These are phyloP conservation scores for Cnemophilus loriae DNA, from an alignment of 2,113 vertebrate species.

Conservation along the genomic window DNA sequence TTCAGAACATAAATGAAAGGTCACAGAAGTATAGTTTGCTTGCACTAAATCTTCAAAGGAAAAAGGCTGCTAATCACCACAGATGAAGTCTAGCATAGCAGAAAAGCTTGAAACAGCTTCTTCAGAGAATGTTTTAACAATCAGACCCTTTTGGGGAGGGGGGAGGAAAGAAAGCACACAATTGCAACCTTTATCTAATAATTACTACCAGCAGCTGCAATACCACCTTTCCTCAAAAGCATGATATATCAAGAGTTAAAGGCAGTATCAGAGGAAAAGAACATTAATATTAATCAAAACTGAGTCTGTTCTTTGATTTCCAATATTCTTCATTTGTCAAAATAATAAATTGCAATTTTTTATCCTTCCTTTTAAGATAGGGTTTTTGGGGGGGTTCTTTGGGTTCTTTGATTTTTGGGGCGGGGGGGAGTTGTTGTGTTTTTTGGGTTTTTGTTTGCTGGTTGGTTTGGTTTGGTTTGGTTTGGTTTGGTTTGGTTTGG, in stretches of 20 bases:
- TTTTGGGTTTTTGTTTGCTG: not conserved
- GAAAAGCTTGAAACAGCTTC: conserved; percentile 39
- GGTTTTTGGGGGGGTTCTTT: no score
- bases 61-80: conserved; percentile 51
- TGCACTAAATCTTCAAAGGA: conserved; percentile 57
- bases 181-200: conserved; percentile 40
- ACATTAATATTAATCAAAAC: not conserved
- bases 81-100: conserved; percentile 35
- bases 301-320: not conserved
- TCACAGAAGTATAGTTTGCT: conserved; percentile 58
- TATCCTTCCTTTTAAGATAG: not conserved
- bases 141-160: conserved; percentile 22
- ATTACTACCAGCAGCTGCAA: not conserved
- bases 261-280: not conserved
- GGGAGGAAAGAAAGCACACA: conserved; percentile 35
- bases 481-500: not conserved
- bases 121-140: conserved; percentile 65
- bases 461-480: not conserved
- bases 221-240: not conserved
- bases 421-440: not conserved
- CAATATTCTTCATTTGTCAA: not conserved
- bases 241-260: not conserved
- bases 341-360: not conserved
- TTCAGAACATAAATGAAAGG: conserved; percentile 59
- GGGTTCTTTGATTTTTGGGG: not conserved